Conservation (phyloP, 2,888 invertebrate genomes). For the Mimachlamys varia region DNA sequence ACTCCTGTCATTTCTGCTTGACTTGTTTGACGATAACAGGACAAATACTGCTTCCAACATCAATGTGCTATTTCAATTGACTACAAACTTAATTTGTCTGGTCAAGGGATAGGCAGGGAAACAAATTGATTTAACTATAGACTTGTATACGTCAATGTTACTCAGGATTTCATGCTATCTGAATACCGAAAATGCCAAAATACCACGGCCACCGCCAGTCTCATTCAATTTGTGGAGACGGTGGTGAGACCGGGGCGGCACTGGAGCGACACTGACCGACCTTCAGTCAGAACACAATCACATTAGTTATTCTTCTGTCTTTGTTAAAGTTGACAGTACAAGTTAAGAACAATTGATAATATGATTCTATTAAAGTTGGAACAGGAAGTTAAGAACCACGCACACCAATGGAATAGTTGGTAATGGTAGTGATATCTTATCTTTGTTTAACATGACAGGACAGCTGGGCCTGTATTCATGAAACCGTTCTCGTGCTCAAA, state of each 20-base stretch:
- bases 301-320: neutral
- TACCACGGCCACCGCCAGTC: neutral
- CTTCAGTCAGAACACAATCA: neutral
- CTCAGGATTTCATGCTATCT: constrained; percentile 31
- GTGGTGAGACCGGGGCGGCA: neutral
- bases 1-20: constrained; percentile 13
- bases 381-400: neutral
- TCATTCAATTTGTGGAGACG: constrained; percentile 14
- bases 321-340: neutral
- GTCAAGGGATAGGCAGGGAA: constrained; percentile 19
- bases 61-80: constrained; percentile 15
- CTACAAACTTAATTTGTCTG: constrained; percentile 31
- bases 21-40: neutral
- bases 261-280: neutral
- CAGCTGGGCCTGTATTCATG: too few relatives aligned
- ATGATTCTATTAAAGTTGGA: neutral
- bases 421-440: too few relatives aligned
- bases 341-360: neutral
- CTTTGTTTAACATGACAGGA: too few relatives aligned
- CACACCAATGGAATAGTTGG: too few relatives aligned
- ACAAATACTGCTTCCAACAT: constrained; percentile 2
- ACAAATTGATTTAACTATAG: constrained; percentile 9
- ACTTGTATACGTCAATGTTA: constrained; percentile 21
- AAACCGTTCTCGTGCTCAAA: too few relatives aligned
- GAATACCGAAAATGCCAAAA: constrained; percentile 3